Conservation (phyloP, 2,797 vertebrate genomes). For the Acrossocheilus fasciatus region DNA sequence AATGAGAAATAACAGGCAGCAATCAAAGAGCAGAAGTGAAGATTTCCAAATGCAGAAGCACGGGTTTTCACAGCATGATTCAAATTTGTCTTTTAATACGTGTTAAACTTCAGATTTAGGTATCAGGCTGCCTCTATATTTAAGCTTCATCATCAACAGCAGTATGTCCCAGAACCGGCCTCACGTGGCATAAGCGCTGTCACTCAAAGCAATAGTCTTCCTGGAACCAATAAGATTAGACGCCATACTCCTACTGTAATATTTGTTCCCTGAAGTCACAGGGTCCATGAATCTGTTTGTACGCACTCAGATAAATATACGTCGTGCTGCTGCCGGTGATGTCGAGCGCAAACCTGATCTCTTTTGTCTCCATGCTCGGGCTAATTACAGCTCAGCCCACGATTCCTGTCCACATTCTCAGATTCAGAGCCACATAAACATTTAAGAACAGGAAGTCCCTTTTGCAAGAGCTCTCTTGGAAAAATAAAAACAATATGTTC, state of each 20-base stretch:
- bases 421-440: conserved; percentile 28
- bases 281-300: neutral
- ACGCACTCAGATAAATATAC: conserved; percentile 7
- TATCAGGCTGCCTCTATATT: conserved; percentile 12
- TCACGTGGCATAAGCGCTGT: neutral
- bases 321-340: neutral
- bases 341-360: conserved; percentile 27
- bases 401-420: conserved; percentile 41
- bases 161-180: conserved; percentile 22
- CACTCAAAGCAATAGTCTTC: neutral
- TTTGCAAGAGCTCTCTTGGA: neutral
- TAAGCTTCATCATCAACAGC: neutral
- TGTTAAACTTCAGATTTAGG: conserved; percentile 1
- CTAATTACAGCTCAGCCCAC: conserved; percentile 63
- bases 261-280: conserved; percentile 13
- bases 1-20: conserved; percentile 23
- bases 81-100: neutral
- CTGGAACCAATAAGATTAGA: conserved; percentile 30
- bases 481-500: neutral
- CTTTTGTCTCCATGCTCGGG: conserved; percentile 59
- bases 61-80: conserved; percentile 3
- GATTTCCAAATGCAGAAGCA: neutral
- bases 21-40: neutral
- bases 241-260: neutral
- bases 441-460: conserved; percentile 11